Evolutionary conservation across 2,888 invertebrate species (phyloP).

Genomic region (Pyrocoelia pectoralis): DNA sequence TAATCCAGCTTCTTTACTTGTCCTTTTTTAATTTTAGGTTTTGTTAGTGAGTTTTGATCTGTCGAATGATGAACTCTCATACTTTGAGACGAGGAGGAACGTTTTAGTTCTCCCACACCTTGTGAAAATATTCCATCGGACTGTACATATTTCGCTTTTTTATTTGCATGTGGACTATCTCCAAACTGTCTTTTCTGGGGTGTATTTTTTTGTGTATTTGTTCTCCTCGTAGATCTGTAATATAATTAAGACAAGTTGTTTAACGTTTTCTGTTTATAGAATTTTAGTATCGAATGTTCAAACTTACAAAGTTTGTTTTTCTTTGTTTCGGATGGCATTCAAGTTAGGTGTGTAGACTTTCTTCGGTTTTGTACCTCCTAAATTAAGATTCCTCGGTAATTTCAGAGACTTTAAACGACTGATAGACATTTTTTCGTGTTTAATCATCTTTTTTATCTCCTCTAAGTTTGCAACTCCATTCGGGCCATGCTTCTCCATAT

Average conservation of each 20-base stretch:
- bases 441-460: conserved; percentile 30
- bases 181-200: conserved; percentile 5
- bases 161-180: neutral
- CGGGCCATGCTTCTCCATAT: conserved; percentile 15
- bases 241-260: too few relatives aligned
- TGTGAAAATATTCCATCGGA: conserved; percentile 55
- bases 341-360: conserved; percentile 56
- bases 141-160: conserved; percentile 45
- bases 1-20: conserved; percentile 42
- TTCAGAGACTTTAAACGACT: conserved; percentile 51
- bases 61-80: conserved; percentile 26
- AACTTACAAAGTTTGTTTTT: conserved; percentile 35
- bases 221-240: neutral
- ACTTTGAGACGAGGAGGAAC: conserved; percentile 18
- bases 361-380: conserved; percentile 53
- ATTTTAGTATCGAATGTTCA: too few relatives aligned
- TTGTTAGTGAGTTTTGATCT: conserved; percentile 32
- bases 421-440: conserved; percentile 31
- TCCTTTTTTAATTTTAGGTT: conserved; percentile 41
- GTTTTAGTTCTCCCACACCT: conserved; percentile 45
- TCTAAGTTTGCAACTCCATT: conserved; percentile 3
- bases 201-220: conserved; percentile 12
- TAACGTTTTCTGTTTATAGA: too few relatives aligned
- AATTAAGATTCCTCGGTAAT: conserved; percentile 53
- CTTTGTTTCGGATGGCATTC: conserved; percentile 53